Conservation (phyloP, 1,140 invertebrate species). For the Hyles euphorbiae region DNA sequence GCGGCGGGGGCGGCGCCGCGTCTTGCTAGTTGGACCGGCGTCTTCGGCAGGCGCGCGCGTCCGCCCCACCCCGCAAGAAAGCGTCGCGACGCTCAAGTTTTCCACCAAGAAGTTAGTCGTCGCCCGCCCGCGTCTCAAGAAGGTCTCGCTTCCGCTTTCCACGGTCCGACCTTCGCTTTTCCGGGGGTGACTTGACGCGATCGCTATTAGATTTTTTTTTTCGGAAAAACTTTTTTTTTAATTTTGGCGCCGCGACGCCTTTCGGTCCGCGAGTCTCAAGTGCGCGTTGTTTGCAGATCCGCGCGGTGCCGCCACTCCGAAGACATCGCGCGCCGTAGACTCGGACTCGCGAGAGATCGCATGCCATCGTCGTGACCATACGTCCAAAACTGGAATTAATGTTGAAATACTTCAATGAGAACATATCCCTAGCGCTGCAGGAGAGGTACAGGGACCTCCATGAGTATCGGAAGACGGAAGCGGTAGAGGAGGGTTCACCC, state of each 20-base stretch:
- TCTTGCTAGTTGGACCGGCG: constrained; percentile 72
- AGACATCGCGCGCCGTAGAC: constrained; percentile 22
- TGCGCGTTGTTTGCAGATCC: constrained; percentile 48
- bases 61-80: constrained; percentile 70
- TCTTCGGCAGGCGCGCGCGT: constrained; percentile 71
- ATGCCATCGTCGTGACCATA: constrained; percentile 59
- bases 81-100: constrained; percentile 70
- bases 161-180: constrained; percentile 30
- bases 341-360: constrained; percentile 43
- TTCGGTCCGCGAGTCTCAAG: constrained; percentile 19
- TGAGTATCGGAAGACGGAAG: constrained; percentile 72
- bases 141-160: constrained; percentile 66
- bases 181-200: constrained; percentile 32
- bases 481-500: constrained; percentile 67
- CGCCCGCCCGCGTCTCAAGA: constrained; percentile 70
- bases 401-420: constrained; percentile 75
- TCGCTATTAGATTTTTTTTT: constrained; percentile 7
- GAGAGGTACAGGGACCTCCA: constrained; percentile 74
- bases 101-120: constrained; percentile 75
- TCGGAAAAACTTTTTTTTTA: constrained; percentile 17
- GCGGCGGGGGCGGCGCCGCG: constrained; percentile 68
- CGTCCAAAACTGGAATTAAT: constrained; percentile 70
- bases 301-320: not conserved
- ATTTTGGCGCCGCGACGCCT: constrained; percentile 16
- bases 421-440: constrained; percentile 73